phyloP scores from a whole-genome alignment of 23 tunicate species.

The Phallusia fumigata region DNA sequence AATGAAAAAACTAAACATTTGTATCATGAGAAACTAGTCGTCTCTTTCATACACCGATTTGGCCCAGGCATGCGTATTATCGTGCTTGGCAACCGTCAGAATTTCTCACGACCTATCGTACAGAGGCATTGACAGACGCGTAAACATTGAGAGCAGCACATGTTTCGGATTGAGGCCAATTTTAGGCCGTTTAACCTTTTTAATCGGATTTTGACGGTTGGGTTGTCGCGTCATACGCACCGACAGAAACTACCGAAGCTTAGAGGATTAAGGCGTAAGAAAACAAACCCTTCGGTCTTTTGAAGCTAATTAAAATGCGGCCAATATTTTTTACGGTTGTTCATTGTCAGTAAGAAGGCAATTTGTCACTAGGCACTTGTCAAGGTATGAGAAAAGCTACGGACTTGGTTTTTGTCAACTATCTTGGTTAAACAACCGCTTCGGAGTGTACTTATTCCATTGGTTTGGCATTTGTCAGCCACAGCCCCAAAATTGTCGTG shows the following conservation, averaged over 20 bases:
- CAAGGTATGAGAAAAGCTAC: no score
- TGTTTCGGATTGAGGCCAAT: constrained; percentile 4
- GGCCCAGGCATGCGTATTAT: no score
- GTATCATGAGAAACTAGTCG: not conserved
- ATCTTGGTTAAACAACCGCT: not conserved
- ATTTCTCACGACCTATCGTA: not conserved
- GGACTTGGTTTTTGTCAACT: not conserved
- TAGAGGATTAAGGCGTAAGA: not conserved
- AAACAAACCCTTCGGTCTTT: not conserved
- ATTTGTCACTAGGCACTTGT: not conserved
- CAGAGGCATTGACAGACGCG: constrained; percentile 1
- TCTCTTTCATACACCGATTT: no score
- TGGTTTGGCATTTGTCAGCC: no score
- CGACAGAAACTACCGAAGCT: not conserved
- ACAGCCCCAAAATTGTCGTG: not conserved
- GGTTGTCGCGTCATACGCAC: not conserved
- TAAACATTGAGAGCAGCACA: not conserved
- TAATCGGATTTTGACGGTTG: not conserved
- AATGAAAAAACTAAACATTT: not conserved
- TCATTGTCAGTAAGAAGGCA: not conserved
- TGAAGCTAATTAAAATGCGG: not conserved
- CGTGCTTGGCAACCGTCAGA: not conserved
- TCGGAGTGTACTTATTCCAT: no score
- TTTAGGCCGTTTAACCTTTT: constrained; percentile 2
- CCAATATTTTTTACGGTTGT: not conserved